Percentiles rank a stretch among this genome's conserved stretches.
Conservation (phyloP, 2,888 invertebrate species). For the Ophioninae sp. region DNA sequence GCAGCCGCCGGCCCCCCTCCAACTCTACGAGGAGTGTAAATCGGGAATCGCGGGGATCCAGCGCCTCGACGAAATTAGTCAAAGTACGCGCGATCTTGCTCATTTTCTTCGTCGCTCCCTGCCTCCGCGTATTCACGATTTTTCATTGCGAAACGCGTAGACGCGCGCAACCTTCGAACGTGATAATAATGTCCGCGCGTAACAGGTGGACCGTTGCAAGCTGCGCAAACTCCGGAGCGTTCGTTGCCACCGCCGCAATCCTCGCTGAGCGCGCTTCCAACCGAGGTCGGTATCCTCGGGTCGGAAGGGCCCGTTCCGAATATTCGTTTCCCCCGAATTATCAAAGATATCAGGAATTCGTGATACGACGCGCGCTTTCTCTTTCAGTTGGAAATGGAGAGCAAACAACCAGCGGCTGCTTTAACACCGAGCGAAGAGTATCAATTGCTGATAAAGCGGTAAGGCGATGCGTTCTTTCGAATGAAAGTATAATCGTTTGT, state of each 20-base stretch:
- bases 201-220: constrained; percentile 1
- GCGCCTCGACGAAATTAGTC: constrained; percentile 68
- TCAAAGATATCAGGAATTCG: neutral
- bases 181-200: too few species aligned
- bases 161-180: too few species aligned
- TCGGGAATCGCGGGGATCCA: constrained; percentile 58
- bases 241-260: neutral
- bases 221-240: neutral
- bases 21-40: constrained; percentile 62
- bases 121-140: too few species aligned
- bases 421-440: constrained; percentile 80
- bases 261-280: neutral
- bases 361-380: constrained; percentile 37
- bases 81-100: constrained; percentile 62
- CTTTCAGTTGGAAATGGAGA: constrained; percentile 75
- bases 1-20: too few species aligned
- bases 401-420: constrained; percentile 68
- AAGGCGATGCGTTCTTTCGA: neutral
- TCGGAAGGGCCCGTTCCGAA: neutral
- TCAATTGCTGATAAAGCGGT: constrained; percentile 79
- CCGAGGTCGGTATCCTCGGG: neutral
- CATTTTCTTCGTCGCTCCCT: too few species aligned
- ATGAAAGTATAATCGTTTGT: neutral
- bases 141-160: too few species aligned
- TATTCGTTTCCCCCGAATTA: neutral